Evolutionary conservation across 1,140 invertebrate species (phyloP).

Genomic region (Drosophila orosa): DNA sequence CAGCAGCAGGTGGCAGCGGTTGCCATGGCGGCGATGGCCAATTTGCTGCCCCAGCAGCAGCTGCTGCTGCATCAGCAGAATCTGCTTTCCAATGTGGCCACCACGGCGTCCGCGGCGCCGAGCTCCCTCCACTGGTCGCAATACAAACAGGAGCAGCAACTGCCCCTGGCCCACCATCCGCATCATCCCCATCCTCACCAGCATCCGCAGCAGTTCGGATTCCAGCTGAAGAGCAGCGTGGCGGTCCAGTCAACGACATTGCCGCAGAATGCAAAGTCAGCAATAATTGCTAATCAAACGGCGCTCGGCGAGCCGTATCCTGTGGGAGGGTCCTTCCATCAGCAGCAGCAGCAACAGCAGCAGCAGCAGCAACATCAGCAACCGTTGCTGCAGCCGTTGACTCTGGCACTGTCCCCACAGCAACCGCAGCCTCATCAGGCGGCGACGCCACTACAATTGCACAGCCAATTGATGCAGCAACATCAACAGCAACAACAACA

Average conservation of each 20-base stretch:
- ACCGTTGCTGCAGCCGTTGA: constrained; percentile 71
- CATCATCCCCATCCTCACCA: constrained; percentile 54
- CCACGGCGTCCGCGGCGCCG: constrained; percentile 60
- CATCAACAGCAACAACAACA: constrained; percentile 67
- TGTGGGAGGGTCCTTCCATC: constrained; percentile 49
- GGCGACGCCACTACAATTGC: constrained; percentile 66
- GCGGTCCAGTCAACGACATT: constrained; percentile 75
- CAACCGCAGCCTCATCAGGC: constrained; percentile 71
- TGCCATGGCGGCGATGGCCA: constrained; percentile 82
- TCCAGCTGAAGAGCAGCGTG: constrained; percentile 74
- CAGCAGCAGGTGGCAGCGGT: constrained; percentile 82
- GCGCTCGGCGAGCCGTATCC: constrained; percentile 59
- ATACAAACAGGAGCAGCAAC: constrained; percentile 70
- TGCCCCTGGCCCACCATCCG: constrained; percentile 54
- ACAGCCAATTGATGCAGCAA: constrained; percentile 78
- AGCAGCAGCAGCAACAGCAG: constrained; percentile 76
- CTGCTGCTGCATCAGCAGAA: constrained; percentile 81
- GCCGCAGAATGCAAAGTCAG: constrained; percentile 78
- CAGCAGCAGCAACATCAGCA: constrained; percentile 82
- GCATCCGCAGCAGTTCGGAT: constrained; percentile 72
- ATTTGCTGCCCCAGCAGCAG: constrained; percentile 82
- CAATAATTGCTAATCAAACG: constrained; percentile 84
- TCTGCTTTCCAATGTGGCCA: constrained; percentile 72
- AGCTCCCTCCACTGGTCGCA: constrained; percentile 76
- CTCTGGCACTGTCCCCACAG: constrained; percentile 77